A percentile compares a stretch with the other conserved stretches of the same genome.
These are phyloP conservation scores for Syrrhaptes paradoxus DNA, from an alignment of 2,113 vertebrate species.

Conservation along the genomic window DNA sequence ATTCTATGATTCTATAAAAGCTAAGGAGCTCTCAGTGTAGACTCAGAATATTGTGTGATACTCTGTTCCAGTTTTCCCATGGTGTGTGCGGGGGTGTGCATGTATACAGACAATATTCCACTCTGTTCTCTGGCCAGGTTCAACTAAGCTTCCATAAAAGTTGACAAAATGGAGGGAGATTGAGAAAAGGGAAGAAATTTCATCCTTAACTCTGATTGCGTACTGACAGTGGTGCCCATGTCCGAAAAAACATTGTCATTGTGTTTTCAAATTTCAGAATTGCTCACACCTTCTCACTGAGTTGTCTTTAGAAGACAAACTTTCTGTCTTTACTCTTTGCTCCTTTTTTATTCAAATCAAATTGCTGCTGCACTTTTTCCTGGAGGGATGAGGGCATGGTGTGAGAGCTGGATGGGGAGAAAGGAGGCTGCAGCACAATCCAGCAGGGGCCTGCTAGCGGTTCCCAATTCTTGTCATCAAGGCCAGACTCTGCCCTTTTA, in stretches of 20 bases:
- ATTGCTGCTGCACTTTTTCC: neutral
- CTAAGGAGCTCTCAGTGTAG: neutral
- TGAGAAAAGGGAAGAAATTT: neutral
- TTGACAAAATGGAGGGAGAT: neutral
- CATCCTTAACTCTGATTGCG: neutral
- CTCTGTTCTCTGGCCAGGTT: neutral
- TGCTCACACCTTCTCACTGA: neutral
- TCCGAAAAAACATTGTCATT: neutral
- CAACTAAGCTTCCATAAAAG: neutral
- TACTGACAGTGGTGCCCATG: neutral
- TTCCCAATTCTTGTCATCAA: neutral
- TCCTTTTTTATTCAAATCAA: neutral
- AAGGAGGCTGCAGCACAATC: neutral
- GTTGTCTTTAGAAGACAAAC: neutral
- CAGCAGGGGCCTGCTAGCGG: neutral
- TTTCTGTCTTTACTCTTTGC: neutral
- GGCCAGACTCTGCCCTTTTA: neutral
- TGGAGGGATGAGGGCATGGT: neutral
- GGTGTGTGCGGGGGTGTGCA: neutral
- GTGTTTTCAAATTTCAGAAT: neutral
- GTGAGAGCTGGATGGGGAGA: neutral
- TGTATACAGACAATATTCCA: neutral
- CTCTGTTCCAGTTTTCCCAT: neutral
- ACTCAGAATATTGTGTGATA: fast-evolving
- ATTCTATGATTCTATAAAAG: neutral